Evolutionary conservation across 2,113 vertebrate genomes (phyloP).

Genomic region (Pao palembangensis): DNA sequence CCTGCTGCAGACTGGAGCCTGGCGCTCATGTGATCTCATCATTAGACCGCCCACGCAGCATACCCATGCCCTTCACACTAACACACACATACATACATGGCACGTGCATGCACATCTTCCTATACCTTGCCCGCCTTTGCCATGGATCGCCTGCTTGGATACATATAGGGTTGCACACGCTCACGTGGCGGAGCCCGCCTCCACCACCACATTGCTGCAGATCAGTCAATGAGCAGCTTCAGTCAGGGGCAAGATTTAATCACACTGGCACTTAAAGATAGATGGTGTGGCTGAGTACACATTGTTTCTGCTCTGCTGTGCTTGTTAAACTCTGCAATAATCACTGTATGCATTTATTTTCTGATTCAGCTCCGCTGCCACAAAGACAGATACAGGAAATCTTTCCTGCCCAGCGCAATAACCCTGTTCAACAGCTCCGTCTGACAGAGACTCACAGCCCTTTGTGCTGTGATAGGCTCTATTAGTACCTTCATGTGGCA

Average conservation of each 20-base stretch:
- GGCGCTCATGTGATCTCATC: slow-evolving; percentile 30
- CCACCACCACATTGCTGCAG: slow-evolving; percentile 19
- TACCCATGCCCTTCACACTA: slow-evolving; percentile 31
- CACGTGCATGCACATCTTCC: slow-evolving; percentile 1
- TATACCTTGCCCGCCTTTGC: not conserved
- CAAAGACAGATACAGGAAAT: too few species aligned
- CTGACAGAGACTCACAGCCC: too few species aligned
- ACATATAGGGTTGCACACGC: slow-evolving; percentile 6
- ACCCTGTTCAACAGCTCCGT: too few species aligned
- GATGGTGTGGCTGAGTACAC: slow-evolving; percentile 1
- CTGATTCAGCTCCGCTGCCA: too few species aligned
- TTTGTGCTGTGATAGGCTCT: too few species aligned
- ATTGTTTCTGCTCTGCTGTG: slow-evolving; percentile 16
- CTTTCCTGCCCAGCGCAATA: too few species aligned
- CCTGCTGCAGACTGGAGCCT: slow-evolving; percentile 8
- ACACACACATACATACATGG: slow-evolving; percentile 3
- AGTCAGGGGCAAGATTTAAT: slow-evolving; percentile 24
- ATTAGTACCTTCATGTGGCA: too few species aligned
- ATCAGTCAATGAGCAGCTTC: slow-evolving; percentile 48
- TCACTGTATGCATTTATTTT: not conserved
- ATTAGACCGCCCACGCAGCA: slow-evolving; percentile 44
- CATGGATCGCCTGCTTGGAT: slow-evolving; percentile 18
- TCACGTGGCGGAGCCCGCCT: slow-evolving; percentile 20
- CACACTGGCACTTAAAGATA: slow-evolving; percentile 20
- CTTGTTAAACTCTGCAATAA: slow-evolving; percentile 14